phyloP scores from a whole-genome alignment of 2,888 invertebrate genomes.

The Hermaeophaga mercurialis region DNA sequence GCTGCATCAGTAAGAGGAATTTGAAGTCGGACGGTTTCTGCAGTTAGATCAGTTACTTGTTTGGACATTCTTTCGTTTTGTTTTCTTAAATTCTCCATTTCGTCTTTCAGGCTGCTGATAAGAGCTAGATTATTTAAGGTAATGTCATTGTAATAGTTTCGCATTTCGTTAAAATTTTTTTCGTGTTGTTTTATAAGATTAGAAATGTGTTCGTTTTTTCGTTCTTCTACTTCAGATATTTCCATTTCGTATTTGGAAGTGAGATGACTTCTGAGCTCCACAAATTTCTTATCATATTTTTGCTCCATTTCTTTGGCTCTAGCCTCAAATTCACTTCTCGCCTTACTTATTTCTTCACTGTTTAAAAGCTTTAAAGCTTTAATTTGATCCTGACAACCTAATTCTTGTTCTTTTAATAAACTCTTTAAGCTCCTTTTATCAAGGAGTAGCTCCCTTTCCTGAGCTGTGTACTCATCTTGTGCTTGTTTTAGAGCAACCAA shows the following conservation, averaged over 20 bases:
- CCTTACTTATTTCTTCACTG: slow-evolving; percentile 61
- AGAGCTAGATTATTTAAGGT: slow-evolving; percentile 90
- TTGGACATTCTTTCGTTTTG: slow-evolving; percentile 80
- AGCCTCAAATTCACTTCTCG: slow-evolving; percentile 68
- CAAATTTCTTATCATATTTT: slow-evolving; percentile 77
- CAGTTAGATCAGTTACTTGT: slow-evolving; percentile 68
- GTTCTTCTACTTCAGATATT: slow-evolving; percentile 86
- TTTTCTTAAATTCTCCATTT: slow-evolving; percentile 75
- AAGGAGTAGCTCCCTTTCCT: slow-evolving; percentile 76
- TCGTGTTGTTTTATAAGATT: slow-evolving; percentile 83
- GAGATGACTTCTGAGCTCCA: slow-evolving; percentile 72
- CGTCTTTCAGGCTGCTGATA: slow-evolving; percentile 81
- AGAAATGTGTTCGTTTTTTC: slow-evolving; percentile 86
- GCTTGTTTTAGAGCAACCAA: slow-evolving; percentile 81
- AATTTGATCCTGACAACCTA: slow-evolving; percentile 75
- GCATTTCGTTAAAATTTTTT: slow-evolving; percentile 84
- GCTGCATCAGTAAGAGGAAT: slow-evolving; percentile 76
- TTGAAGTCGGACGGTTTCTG: slow-evolving; percentile 74
- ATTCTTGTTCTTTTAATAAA: slow-evolving; percentile 70
- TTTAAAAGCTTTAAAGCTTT: slow-evolving; percentile 68
- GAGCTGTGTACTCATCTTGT: slow-evolving; percentile 81
- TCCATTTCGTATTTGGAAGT: slow-evolving; percentile 76
- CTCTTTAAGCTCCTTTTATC: slow-evolving; percentile 74
- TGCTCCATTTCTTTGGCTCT: slow-evolving; percentile 71
- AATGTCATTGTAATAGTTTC: slow-evolving; percentile 94